phyloP scores from a whole-genome alignment of 2,113 vertebrate species.

The Amblyornis subalaris region DNA sequence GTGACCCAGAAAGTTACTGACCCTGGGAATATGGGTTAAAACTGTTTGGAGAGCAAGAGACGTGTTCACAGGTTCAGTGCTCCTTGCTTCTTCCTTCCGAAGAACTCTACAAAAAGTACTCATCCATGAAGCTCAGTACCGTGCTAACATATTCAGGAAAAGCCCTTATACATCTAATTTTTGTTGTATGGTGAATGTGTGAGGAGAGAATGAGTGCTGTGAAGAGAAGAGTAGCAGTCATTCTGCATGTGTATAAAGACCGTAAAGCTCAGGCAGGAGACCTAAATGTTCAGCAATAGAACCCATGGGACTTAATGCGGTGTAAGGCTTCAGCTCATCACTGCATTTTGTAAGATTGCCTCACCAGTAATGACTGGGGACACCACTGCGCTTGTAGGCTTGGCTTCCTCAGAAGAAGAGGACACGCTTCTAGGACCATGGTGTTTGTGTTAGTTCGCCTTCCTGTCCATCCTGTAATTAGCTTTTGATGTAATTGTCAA shows the following conservation, averaged over 20 bases:
- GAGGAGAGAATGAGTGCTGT: background rate
- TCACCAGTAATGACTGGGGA: background rate
- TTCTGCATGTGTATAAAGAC: background rate
- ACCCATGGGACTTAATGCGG: background rate
- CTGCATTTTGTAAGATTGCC: accelerated
- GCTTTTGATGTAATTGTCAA: background rate
- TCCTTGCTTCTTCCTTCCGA: background rate
- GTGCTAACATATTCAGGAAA: background rate
- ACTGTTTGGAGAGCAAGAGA: background rate
- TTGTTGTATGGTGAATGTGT: background rate
- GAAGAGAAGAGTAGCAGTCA: background rate
- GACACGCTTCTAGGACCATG: accelerated
- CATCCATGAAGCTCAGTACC: background rate
- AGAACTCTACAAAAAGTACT: background rate
- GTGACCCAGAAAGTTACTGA: background rate
- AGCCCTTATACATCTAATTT: background rate
- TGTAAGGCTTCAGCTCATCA: background rate
- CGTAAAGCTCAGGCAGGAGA: background rate
- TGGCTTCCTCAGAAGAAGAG: background rate
- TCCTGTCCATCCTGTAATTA: background rate
- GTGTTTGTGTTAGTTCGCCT: background rate
- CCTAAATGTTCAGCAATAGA: background rate
- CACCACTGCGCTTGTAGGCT: background rate
- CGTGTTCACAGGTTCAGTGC: background rate
- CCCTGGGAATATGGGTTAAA: background rate